Percentiles rank a stretch among this genome's conserved stretches.
phyloP scores from a whole-genome alignment of 1,140 invertebrate genomes.

The Cotesia glomerata region DNA sequence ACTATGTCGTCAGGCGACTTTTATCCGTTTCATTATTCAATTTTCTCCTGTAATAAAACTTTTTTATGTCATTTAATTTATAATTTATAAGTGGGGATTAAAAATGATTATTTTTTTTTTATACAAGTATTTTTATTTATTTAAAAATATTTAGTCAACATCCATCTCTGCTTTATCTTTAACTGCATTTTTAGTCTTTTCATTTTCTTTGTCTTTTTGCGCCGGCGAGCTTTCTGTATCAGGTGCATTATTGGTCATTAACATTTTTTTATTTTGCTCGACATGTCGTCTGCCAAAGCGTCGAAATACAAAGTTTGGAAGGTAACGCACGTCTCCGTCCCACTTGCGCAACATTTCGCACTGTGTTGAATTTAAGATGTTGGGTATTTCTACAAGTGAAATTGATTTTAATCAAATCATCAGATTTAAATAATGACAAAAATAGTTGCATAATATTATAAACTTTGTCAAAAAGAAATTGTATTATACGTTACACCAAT shows the following conservation, averaged over 20 bases:
- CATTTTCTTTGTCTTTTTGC: slow-evolving; percentile 3
- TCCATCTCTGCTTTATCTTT: neutral
- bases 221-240: neutral
- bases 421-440: slow-evolving; percentile 1
- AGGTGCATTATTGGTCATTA: slow-evolving; percentile 18
- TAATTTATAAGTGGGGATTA: too few relatives aligned
- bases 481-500: neutral
- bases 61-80: neutral
- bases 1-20: neutral
- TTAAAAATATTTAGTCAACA: slow-evolving; percentile 8
- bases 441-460: slow-evolving; percentile 22
- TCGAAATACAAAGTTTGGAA: slow-evolving; percentile 72
- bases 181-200: neutral
- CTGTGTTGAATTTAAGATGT: slow-evolving; percentile 67
- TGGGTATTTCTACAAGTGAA: slow-evolving; percentile 66
- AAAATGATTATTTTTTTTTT: neutral
- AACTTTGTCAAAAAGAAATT: slow-evolving; percentile 31
- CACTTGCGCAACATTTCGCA: slow-evolving; percentile 69
- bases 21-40: neutral
- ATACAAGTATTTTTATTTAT: slow-evolving; percentile 2
- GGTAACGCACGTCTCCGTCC: slow-evolving; percentile 71
- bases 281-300: slow-evolving; percentile 59
- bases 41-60: neutral
- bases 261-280: slow-evolving; percentile 23
- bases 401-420: neutral